A percentile compares a stretch with the other conserved stretches of the same genome.
These are phyloP conservation scores for Iphiclides podalirius DNA, from an alignment of 2,888 invertebrate species.

Conservation along the genomic window DNA sequence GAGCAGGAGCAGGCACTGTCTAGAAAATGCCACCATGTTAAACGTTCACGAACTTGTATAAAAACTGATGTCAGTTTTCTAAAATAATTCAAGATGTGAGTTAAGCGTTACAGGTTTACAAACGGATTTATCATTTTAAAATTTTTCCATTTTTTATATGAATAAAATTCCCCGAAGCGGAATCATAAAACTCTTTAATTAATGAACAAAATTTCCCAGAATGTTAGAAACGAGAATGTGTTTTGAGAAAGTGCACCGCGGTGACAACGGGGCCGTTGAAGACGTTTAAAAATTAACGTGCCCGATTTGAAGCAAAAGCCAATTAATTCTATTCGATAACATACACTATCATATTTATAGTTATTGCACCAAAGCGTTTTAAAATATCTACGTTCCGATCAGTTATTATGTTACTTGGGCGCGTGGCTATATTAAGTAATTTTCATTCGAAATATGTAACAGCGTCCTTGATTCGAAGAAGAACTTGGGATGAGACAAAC, in stretches of 20 bases:
- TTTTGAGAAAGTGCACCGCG: conserved; percentile 30
- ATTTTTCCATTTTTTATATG: background rate
- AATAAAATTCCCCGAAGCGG: background rate
- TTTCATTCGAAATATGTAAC: conserved; percentile 3
- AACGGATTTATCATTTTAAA: background rate
- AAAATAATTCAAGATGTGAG: background rate
- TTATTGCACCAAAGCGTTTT: background rate
- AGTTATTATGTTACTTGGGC: background rate
- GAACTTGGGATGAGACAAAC: conserved; percentile 31
- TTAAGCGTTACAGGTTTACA: background rate
- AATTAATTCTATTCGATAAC: conserved; percentile 48
- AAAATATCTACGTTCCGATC: background rate
- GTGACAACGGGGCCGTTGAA: conserved; percentile 35
- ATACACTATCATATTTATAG: background rate
- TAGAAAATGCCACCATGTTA: background rate
- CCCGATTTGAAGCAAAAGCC: conserved; percentile 62
- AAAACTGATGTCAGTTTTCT: background rate
- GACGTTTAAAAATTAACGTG: conserved; percentile 49
- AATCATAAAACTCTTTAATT: background rate
- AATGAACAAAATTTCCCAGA: conserved; percentile 4
- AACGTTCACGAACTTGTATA: background rate
- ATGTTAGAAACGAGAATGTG: too few species aligned
- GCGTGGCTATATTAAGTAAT: background rate
- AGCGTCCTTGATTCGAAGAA: conserved; percentile 56
- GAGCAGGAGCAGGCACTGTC: background rate